Base-by-base conservation (phyloP, 2,113 vertebrate species). In the Silurus meridionalis region DNA sequence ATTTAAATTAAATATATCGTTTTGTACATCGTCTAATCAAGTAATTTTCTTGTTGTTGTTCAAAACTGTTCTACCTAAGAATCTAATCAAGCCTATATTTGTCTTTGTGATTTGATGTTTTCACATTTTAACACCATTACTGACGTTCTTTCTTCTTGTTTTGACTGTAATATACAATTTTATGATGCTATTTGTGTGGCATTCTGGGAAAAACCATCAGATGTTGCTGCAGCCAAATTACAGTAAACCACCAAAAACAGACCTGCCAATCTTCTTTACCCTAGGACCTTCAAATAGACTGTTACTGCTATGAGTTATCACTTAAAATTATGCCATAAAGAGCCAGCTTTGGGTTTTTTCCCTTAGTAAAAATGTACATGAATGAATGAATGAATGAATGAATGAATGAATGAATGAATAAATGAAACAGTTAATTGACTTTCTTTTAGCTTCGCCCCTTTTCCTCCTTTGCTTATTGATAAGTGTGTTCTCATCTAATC, bases 101-200 rank as follows among this genome's bases (percentile, higher is more conserved):
- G 78, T 83, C 17, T 2, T 64, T 66, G 82, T 81, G 66, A 19
- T 80, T 75, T 85, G 55, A 81, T 53, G 25, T 78, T 80, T 37
- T 37, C 23, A 66, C 25, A 50, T 80, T 64, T 23, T 9, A 21
- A n/a, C 55, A n/a, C n/a, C 21, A 63, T 86, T 63, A 58, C 37
- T 11, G 64, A 71, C 53, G 5, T 60, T 37, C 19, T 71, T 28
- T 19, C 3, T n/a, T 50, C 19, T 71, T 28, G 25, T 5, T n/a
- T 50, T 52, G 57, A 71, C 48, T 69, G 58, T 69, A 69, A 69
- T 28, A 50, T 10, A 55, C 17, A 81, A 82, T 53, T 58, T 11
- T 86, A 17, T 21, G 19, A 69, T 48, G 6, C 25, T 80, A 8
- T 84, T 66, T 77, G 48, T 80, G 28, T 80, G 78, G 28, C 57